Base-by-base conservation (phyloP, 1,140 invertebrate genomes). In the Dryas iulia region DNA sequence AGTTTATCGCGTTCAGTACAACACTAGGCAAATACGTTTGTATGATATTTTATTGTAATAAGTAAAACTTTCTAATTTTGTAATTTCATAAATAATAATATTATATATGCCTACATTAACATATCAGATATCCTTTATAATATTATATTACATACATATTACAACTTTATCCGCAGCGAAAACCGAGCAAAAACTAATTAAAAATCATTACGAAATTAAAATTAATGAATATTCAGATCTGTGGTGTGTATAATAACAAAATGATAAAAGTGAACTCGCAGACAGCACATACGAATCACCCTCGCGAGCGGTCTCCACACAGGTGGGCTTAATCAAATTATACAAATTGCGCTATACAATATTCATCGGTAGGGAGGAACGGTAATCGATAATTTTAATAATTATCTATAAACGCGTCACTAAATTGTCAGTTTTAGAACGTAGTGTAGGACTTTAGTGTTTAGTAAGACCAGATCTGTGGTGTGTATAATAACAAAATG, bases 271-370 rank as follows among this genome's bases (percentile, higher is more conserved):
- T 31, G 61, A 63, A 24, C 28, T 54, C 47, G 14, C 62, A 60
- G 58, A 65, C 61, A 52, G 21, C 61, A 63, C 58, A 59, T 25
- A 61, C 56, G 56, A 54, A 53, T 57, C 64, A 62, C 65, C 68
- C 56, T 57, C 65, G 61, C 21, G 62, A 69, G 62, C 62, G 66
- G 59, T 67, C 67, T 66, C 65, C 64, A 69, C 68, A 61, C 74
- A 84, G 83, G 84, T 87, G 81, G 80, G 74, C 77, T 82, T 89
- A 87, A 90, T 90, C 86, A 90, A 90, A 90, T 90, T 90, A 90
- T 83, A 90, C 86, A 90, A 90, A 90, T 90, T 90, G 88, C 86
- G 83, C 84, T 83, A 88, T 90, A 83, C 84, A 90, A 90, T 90
- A 90, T 90, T 90, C 86, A 90, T 85, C 47, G 77, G 57, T 83